Percentiles rank a stretch among this genome's conserved stretches.
Conservation (phyloP, 2,888 invertebrate species). For the Drosophila setosimentum region DNA sequence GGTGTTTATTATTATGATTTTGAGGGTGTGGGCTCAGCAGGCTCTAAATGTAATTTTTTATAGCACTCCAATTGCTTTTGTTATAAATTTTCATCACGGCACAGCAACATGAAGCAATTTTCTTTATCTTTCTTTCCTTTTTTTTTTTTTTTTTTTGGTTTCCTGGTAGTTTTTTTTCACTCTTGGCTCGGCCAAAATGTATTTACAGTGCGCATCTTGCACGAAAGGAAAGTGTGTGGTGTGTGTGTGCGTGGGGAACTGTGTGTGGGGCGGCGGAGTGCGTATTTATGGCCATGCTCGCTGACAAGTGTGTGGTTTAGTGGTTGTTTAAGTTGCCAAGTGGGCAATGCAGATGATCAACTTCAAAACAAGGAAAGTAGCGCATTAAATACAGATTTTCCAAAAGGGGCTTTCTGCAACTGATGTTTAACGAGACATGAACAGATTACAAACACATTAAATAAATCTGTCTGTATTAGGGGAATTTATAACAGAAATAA, state of each 20-base stretch:
- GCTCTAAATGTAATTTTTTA: slow-evolving; percentile 70
- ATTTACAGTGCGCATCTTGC: slow-evolving; percentile 17
- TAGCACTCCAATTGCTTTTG: slow-evolving; percentile 76
- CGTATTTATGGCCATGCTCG: slow-evolving; percentile 38
- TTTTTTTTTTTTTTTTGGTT: not conserved
- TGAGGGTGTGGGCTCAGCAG: slow-evolving; percentile 22
- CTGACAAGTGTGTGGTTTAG: slow-evolving; percentile 53
- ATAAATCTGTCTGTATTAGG: slow-evolving; percentile 1
- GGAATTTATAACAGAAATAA: slow-evolving; percentile 4
- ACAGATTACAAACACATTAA: slow-evolving; percentile 41
- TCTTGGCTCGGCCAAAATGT: slow-evolving; percentile 17
- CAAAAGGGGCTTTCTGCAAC: slow-evolving; percentile 18
- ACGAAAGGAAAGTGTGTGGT: slow-evolving; percentile 5
- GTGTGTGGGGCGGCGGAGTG: slow-evolving; percentile 3
- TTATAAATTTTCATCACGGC: slow-evolving; percentile 61
- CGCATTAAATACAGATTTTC: slow-evolving; percentile 53
- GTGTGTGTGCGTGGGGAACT: slow-evolving; percentile 3
- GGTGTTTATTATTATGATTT: slow-evolving; percentile 70
- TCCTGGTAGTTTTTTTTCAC: not conserved
- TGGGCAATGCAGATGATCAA: slow-evolving; percentile 49
- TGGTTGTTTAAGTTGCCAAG: slow-evolving; percentile 52
- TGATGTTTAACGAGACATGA: slow-evolving; percentile 44
- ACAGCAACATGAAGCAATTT: slow-evolving; percentile 52
- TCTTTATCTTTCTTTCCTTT: slow-evolving; percentile 1
- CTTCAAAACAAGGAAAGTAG: slow-evolving; percentile 47